Conservation (phyloP, 2,888 invertebrate genomes). For the Cyclophora punctaria region DNA sequence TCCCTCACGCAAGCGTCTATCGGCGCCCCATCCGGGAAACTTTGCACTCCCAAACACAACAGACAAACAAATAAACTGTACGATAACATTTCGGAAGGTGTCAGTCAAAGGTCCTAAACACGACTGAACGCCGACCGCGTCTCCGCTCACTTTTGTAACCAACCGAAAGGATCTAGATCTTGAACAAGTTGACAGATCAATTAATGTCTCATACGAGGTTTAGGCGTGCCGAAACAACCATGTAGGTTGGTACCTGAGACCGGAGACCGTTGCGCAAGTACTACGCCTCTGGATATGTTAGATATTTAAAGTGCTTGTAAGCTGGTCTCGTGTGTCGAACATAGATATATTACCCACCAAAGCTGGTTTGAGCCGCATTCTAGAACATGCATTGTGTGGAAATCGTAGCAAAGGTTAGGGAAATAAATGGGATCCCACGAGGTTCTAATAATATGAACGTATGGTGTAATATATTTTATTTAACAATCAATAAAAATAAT, state of each 20-base stretch:
- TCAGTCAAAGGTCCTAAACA: constrained; percentile 34
- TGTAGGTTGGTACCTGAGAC: constrained; percentile 10
- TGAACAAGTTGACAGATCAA: constrained; percentile 50
- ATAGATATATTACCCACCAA: neutral
- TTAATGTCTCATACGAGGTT: constrained; percentile 36
- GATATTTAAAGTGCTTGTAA: too few relatives aligned
- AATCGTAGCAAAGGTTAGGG: too few relatives aligned
- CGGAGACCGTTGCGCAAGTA: constrained; percentile 30
- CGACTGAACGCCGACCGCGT: constrained; percentile 47
- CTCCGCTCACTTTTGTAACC: constrained; percentile 65
- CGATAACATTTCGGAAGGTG: constrained; percentile 32
- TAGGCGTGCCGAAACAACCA: constrained; percentile 37
- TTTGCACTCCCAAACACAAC: constrained; percentile 51
- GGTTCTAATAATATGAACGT: too few relatives aligned
- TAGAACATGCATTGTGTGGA: too few relatives aligned
- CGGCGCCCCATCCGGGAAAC: constrained; percentile 88
- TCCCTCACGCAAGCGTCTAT: constrained; percentile 87
- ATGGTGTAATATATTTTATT: too few relatives aligned
- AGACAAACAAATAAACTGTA: constrained; percentile 42
- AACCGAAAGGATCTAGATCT: constrained; percentile 63
- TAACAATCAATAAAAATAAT: too few relatives aligned
- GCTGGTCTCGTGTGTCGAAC: neutral
- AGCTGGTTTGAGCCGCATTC: too few relatives aligned
- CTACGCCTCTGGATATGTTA: constrained; percentile 2
- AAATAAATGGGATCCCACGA: too few relatives aligned